Percentiles rank a stretch among this genome's conserved stretches.
Evolutionary conservation across 2,113 vertebrate genomes (phyloP).

Genomic region (Oxygymnocypris stewartii): DNA sequence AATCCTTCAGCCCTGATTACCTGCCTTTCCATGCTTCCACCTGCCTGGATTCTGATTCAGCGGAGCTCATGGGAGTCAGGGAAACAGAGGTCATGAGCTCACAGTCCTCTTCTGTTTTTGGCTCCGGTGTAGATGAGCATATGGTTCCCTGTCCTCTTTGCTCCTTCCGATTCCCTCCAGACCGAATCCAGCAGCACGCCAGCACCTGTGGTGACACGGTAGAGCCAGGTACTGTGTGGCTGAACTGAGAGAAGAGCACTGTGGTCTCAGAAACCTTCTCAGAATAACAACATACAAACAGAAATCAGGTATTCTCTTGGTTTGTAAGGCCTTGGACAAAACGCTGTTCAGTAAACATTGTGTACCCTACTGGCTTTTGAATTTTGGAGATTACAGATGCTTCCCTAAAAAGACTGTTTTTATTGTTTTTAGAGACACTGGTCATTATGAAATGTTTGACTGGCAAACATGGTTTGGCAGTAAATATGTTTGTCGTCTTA

Average conservation of each 20-base stretch:
- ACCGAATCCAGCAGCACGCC: conserved; percentile 71
- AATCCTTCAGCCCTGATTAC: conserved; percentile 62
- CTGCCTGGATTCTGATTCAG: conserved; percentile 66
- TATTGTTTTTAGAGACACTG: neutral
- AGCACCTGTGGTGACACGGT: conserved; percentile 69
- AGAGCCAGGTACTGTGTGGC: conserved; percentile 39
- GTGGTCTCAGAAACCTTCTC: neutral
- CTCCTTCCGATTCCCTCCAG: conserved; percentile 55
- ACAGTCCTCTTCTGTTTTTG: conserved; percentile 51
- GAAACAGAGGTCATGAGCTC: conserved; percentile 39
- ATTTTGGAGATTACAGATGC: neutral
- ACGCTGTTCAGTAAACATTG: neutral
- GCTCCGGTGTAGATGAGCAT: neutral
- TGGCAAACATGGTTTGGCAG: neutral
- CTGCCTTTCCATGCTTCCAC: conserved; percentile 68
- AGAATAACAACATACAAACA: neutral
- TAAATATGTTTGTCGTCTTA: conserved; percentile 1
- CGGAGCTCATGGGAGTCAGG: neutral
- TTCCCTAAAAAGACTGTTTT: neutral
- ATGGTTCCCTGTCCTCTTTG: conserved; percentile 73
- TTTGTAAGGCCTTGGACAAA: neutral
- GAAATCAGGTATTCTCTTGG: neutral
- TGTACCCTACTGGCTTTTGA: neutral
- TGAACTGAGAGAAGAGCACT: conserved; percentile 47
- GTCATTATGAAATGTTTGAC: neutral